Base-by-base conservation (phyloP, 2,797 vertebrate genomes). In the Acomys russatus region DNA sequence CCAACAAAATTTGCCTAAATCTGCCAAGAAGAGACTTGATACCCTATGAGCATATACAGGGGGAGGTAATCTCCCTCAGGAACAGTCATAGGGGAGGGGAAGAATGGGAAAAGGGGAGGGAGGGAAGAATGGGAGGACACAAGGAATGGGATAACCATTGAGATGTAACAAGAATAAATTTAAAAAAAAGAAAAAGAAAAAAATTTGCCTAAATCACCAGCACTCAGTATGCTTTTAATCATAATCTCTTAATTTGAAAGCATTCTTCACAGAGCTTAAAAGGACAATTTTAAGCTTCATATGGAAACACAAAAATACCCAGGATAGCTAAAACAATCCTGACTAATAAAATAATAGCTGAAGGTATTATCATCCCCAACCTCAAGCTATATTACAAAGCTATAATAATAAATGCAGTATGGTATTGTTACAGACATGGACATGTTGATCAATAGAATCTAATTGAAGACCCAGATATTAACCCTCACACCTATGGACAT, bases 1-100 rank as follows among this genome's bases (percentile, higher is more conserved):
- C 23, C 17, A 92, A 35, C 15, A 56, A 44, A 66, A 66, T 87
- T 49, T 92, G 18, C 25, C 79, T 89, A 59, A 94, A 92, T 73
- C 6, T n/a, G n/a, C n/a, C n/a, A n/a, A n/a, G n/a, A n/a, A n/a
- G n/a, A n/a, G n/a, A n/a, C n/a, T n/a, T n/a, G n/a, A n/a, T n/a
- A n/a, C n/a, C n/a, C n/a, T n/a, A n/a, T n/a, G n/a, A n/a, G n/a
- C n/a, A n/a, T n/a, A n/a, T n/a, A n/a, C n/a, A n/a, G n/a, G n/a
- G n/a, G n/a, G n/a, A n/a, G n/a, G n/a, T n/a, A n/a, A n/a, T n/a
- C n/a, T n/a, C n/a, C n/a, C n/a, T n/a, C n/a, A n/a, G n/a, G n/a
- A n/a, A n/a, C n/a, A n/a, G n/a, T n/a, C n/a, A n/a, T n/a, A n/a
- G n/a, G n/a, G n/a, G n/a, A n/a, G n/a, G n/a, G n/a, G n/a, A n/a